Evolutionary conservation across 2,113 vertebrate species (phyloP).

Genomic region (Ceratotherium simum): DNA sequence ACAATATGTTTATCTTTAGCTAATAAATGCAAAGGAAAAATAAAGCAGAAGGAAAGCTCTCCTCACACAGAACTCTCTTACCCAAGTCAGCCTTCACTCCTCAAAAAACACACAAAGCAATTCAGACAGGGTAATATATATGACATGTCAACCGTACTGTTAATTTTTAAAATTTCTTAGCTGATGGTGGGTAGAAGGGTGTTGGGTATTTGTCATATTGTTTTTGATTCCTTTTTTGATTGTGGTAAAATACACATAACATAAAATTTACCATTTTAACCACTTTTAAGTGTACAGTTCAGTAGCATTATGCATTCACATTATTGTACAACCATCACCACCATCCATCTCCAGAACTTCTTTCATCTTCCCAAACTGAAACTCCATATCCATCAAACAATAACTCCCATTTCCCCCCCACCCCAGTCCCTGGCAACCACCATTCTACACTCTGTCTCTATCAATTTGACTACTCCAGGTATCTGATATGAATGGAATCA

Average conservation of each 20-base stretch:
- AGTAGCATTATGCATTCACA: neutral
- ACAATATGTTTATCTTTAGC: neutral
- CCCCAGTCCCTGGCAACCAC: neutral
- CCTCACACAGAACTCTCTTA: constrained; percentile 10
- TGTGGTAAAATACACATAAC: neutral
- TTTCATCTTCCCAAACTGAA: neutral
- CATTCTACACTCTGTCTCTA: neutral
- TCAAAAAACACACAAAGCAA: neutral
- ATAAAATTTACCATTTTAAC: neutral
- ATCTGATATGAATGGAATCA: neutral
- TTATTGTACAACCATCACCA: neutral
- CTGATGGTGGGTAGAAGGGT: neutral
- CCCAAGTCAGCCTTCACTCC: neutral
- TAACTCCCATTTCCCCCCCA: neutral
- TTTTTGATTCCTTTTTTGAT: constrained; percentile 3
- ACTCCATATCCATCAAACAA: neutral
- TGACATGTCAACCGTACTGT: neutral
- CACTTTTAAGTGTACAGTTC: neutral
- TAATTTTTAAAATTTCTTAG: constrained; percentile 20
- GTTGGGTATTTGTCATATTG: neutral
- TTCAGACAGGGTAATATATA: neutral
- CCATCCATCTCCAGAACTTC: neutral
- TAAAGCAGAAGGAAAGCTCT: constrained; percentile 36
- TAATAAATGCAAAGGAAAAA: constrained; percentile 29
- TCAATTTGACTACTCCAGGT: neutral